These are phyloP conservation scores for Urophycis tenuis DNA, from an alignment of 2,797 vertebrate species.

Conservation along the genomic window DNA sequence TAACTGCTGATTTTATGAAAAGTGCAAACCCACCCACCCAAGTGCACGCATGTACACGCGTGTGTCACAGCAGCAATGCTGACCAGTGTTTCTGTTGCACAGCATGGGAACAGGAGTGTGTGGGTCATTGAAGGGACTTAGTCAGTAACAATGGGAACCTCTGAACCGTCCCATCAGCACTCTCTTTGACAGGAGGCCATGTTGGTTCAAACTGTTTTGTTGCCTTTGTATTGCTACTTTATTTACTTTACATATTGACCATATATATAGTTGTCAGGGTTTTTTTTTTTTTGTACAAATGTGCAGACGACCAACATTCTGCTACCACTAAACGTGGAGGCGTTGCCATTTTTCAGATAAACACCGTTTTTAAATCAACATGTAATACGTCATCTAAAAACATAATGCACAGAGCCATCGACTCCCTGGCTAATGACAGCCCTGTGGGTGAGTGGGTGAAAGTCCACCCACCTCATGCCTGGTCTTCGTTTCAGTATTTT, in stretches of 20 bases:
- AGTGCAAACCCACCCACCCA: neutral
- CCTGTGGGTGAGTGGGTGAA: neutral
- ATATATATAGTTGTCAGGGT: too few species aligned
- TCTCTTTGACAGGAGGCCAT: slow-evolving; percentile 46
- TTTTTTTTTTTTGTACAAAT: neutral
- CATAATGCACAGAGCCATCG: neutral
- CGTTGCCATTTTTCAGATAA: neutral
- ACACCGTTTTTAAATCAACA: neutral
- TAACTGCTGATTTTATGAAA: slow-evolving; percentile 11
- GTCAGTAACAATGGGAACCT: slow-evolving; percentile 54
- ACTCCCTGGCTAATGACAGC: neutral
- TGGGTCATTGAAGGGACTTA: slow-evolving; percentile 47
- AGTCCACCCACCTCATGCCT: neutral
- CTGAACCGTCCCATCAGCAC: slow-evolving; percentile 51
- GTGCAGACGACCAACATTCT: neutral
- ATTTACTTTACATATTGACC: neutral
- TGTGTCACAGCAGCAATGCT: slow-evolving; percentile 47
- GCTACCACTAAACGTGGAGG: neutral
- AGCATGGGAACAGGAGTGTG: slow-evolving; percentile 45
- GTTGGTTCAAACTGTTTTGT: slow-evolving; percentile 36
- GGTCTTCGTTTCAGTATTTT: neutral
- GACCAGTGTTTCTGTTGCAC: slow-evolving; percentile 55
- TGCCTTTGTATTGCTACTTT: slow-evolving; percentile 22
- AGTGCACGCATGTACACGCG: neutral
- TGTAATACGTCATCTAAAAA: neutral